Conservation (phyloP, 2,113 vertebrate species). For the Prunella fulvescens region DNA sequence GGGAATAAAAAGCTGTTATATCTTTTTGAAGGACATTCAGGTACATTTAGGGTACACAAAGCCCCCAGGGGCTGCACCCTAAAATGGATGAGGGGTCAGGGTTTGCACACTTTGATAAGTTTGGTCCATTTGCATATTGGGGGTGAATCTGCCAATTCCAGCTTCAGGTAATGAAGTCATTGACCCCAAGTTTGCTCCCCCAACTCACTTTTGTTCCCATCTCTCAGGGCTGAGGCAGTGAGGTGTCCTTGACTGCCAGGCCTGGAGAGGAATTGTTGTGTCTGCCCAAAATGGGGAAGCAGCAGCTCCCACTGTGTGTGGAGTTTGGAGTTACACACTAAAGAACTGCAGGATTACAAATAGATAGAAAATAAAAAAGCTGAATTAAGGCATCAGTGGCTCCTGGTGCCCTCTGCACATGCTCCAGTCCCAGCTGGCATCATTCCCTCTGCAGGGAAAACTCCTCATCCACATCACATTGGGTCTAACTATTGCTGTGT, state of each 20-base stretch:
- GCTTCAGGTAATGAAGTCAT: background rate
- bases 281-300: background rate
- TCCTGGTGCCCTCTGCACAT: background rate
- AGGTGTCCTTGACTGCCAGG: background rate
- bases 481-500: background rate
- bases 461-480: background rate
- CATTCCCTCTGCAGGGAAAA: background rate
- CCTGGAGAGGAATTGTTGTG: background rate
- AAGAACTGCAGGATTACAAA: background rate
- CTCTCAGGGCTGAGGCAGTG: background rate
- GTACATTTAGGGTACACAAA: background rate
- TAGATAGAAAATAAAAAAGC: accelerated
- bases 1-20: background rate
- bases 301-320: background rate
- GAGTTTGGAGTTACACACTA: background rate
- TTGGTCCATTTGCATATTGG: background rate
- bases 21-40: background rate
- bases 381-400: background rate
- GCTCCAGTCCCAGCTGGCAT: background rate
- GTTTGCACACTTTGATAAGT: background rate
- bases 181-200: background rate
- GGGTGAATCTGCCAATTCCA: background rate
- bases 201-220: background rate
- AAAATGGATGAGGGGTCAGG: background rate
- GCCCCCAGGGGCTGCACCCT: background rate